Percentiles rank a stretch among this genome's conserved stretches.
phyloP scores from a whole-genome alignment of 2,113 vertebrate genomes.

The Tenrec ecaudatus region DNA sequence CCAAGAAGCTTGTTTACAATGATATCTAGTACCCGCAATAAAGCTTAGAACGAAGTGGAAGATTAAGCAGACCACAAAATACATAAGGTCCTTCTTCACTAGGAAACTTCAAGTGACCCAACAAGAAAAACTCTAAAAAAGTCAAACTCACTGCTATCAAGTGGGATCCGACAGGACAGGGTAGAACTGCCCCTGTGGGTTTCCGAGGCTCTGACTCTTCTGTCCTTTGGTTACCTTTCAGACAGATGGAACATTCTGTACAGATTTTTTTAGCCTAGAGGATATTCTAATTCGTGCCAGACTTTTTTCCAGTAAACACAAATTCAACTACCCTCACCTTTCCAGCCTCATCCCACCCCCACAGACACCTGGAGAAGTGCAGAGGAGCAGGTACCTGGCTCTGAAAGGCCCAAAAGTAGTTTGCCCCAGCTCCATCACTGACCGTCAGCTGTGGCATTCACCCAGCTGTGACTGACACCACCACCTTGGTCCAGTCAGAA shows the following conservation, averaged over 20 bases:
- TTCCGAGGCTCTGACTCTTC: not conserved
- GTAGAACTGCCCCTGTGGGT: not conserved
- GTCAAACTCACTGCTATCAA: not conserved
- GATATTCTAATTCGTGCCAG: not conserved
- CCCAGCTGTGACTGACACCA: not conserved
- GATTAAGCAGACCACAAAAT: not conserved
- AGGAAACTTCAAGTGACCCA: not conserved
- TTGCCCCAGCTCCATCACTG: fast-evolving
- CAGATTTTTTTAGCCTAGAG: conserved; percentile 22
- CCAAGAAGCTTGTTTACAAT: not conserved
- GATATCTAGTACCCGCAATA: not conserved
- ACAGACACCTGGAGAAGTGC: not conserved
- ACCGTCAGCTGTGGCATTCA: not conserved
- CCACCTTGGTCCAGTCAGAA: not conserved
- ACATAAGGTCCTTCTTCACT: not conserved
- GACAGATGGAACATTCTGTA: conserved; percentile 26
- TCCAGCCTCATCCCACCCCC: no score
- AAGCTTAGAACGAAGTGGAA: not conserved
- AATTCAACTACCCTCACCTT: not conserved
- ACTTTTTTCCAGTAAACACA: not conserved
- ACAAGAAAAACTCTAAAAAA: not conserved
- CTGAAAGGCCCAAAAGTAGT: not conserved
- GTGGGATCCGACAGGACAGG: no score
- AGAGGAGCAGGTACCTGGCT: not conserved
- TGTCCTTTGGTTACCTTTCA: not conserved